Evolutionary conservation across 2,888 invertebrate genomes (phyloP), one percentile per base, ranked within the genome.

Genomic region (Pandemis corylana): DNA sequence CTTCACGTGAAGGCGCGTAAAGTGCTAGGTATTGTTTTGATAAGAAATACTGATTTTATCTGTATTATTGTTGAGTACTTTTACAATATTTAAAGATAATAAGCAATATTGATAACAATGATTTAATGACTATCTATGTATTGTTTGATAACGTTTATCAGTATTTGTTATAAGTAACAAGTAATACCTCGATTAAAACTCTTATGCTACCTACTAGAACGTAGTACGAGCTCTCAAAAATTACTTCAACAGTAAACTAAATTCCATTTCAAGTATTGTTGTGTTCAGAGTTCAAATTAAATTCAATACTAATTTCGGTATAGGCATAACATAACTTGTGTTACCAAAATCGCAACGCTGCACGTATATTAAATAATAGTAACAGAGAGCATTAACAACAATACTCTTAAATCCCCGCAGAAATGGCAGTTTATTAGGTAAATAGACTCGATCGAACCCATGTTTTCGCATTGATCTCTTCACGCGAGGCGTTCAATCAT

Each of bases 81-180:
- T 88, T 89, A 91, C 89, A 90, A 89, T 90, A 90, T 86, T 89
- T 83, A 88, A 87, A 89, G 91, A 93, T 93, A 91, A 88, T 89
- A 90, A 85, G 89, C 90, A 92, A 90, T 91, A 89, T 83, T 85
- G 92, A 93, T 93, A 92, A 86, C 84, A 87, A 84, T 89, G 89
- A 92, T 90, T 91, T 90, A 88, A 89, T 86, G 85, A 87, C 85
- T 87, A 89, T 91, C 85, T 89, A 85, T 88, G 90, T 92, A 92
- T 93, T 93, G 90, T 92, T 91, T 86, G 93, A 93, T 93, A 92
- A 89, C 84, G 85, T 84, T 86, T 90, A 93, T 93, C 89, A 83
- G 82, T 87, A 88, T 90, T 88, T 89, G 89, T 89, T 84, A 85
- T 88, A 86, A 86, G 86, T 85, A 81, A 82, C 80, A 80, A 78